Base-by-base conservation (phyloP, 2,888 invertebrate genomes). In the Pammene fasciana region DNA sequence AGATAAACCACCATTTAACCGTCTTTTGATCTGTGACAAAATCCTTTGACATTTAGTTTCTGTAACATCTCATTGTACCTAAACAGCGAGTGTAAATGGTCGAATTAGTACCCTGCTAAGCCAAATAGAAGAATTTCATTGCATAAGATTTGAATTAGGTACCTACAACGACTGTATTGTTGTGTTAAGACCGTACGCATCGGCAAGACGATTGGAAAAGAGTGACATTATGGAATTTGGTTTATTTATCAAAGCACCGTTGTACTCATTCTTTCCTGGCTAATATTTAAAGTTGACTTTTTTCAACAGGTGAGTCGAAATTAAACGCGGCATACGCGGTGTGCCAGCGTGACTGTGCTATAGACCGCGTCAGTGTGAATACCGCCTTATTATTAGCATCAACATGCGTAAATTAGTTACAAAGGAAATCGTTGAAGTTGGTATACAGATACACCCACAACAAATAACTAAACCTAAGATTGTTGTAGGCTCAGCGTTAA, bases 21-120 rank as follows among this genome's bases (percentile, higher is more conserved):
- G 26, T n/a, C 55, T 61, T 55, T 67, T 10, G 46, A 46, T 8
- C 54, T 55, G 41, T 62, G 61, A 56, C 68, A 34, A 62, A 59
- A 56, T 56, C 68, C 48, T 34, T 48, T 46, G 41, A 56, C 68
- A 41, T 61, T 50, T 43, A 9, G 34, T 36, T 61, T 68, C 64
- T 45, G 64, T 64, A 64, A 68, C 16, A 26, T 61, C 11, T 11
- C 56, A 50, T 68, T 68, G 62, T 43, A 68, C 26, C 26, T 26
- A 26, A 26, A 26, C 4, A 52, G 64, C 55, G 5, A 41, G 50
- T 18, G n/a, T 62, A 50, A 68, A 50, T 16, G 43, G 55, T 8
- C 48, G 56, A 34, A 62, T 64, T 50, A 64, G 68, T n/a, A 41
- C 16, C 62, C 16, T 41, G 34, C 16, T n/a, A 41, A 56, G 43